A percentile compares a stretch with the other conserved stretches of the same genome.
Conservation (phyloP, 2,888 invertebrate species). For the Leptarthrus brevirostris region DNA sequence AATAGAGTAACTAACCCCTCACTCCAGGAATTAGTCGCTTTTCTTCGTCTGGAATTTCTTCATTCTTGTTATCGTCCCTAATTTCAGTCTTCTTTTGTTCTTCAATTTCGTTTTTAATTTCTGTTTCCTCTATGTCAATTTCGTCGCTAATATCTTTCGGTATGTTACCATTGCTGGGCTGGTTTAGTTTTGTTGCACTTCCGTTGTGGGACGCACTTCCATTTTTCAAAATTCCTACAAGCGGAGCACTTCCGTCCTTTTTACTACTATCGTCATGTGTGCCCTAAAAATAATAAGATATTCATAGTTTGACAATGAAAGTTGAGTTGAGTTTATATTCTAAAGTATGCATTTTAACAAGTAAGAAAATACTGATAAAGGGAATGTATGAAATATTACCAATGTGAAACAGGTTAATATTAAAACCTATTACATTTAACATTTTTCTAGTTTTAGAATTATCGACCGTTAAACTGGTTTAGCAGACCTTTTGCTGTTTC, state of each 20-base stretch:
- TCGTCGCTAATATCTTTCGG: slow-evolving; percentile 51
- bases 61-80: neutral
- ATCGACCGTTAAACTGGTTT: too few species aligned
- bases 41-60: slow-evolving; percentile 1
- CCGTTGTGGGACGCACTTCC: slow-evolving; percentile 59
- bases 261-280: slow-evolving; percentile 63
- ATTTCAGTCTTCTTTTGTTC: slow-evolving; percentile 4
- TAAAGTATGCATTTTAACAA: too few species aligned
- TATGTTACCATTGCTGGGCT: slow-evolving; percentile 58
- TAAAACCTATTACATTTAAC: too few species aligned
- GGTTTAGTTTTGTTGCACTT: slow-evolving; percentile 53
- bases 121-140: slow-evolving; percentile 19
- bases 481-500: too few species aligned
- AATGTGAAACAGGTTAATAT: too few species aligned
- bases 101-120: neutral
- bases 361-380: too few species aligned
- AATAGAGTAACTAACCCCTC: slow-evolving; percentile 72
- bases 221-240: slow-evolving; percentile 66
- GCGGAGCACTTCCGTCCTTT: slow-evolving; percentile 61
- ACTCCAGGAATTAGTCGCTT: slow-evolving; percentile 64
- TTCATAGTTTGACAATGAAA: slow-evolving; percentile 57
- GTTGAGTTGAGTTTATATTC: too few species aligned
- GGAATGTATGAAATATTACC: too few species aligned
- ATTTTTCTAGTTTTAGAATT: too few species aligned
- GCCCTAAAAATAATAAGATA: slow-evolving; percentile 61